These are phyloP conservation scores for Alsophila aescularia DNA, from an alignment of 2,888 invertebrate species.

Conservation along the genomic window DNA sequence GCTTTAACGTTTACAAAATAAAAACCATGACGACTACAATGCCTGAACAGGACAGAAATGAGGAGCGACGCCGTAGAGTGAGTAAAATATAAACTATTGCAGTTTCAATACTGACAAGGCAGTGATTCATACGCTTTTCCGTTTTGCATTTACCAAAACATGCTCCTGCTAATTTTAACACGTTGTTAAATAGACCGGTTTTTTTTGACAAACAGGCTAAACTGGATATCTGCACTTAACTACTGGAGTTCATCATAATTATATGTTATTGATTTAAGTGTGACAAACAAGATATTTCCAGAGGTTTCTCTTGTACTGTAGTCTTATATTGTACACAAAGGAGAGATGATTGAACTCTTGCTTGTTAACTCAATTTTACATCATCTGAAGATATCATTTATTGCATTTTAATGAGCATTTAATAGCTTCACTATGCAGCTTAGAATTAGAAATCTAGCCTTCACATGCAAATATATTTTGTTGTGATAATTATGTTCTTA, in stretches of 20 bases:
- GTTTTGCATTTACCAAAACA: conserved; percentile 45
- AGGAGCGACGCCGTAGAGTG: conserved; percentile 80
- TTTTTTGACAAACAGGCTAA: conserved; percentile 4
- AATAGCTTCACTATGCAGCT: background rate
- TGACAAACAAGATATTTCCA: conserved; percentile 38
- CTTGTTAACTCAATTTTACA: background rate
- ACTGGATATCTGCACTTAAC: background rate
- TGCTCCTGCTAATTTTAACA: conserved; percentile 32
- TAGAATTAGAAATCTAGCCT: background rate
- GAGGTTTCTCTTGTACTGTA: conserved; percentile 16
- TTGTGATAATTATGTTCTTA: no score
- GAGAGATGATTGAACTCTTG: conserved; percentile 6
- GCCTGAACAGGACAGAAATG: conserved; percentile 68
- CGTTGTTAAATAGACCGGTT: conserved; percentile 44
- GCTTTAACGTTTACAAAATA: background rate
- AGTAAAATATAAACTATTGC: conserved; percentile 35
- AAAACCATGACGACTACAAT: conserved; percentile 66
- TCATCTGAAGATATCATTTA: background rate
- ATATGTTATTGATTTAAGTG: conserved; percentile 35
- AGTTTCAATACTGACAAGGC: conserved; percentile 4
- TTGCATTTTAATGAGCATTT: background rate
- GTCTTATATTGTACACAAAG: conserved; percentile 17
- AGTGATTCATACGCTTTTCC: conserved; percentile 54
- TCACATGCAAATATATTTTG: no score
- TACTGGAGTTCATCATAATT: background rate